A percentile compares a stretch with the other conserved stretches of the same genome.
Conservation (phyloP, 2,113 vertebrate genomes). For the Hippolais icterina region DNA sequence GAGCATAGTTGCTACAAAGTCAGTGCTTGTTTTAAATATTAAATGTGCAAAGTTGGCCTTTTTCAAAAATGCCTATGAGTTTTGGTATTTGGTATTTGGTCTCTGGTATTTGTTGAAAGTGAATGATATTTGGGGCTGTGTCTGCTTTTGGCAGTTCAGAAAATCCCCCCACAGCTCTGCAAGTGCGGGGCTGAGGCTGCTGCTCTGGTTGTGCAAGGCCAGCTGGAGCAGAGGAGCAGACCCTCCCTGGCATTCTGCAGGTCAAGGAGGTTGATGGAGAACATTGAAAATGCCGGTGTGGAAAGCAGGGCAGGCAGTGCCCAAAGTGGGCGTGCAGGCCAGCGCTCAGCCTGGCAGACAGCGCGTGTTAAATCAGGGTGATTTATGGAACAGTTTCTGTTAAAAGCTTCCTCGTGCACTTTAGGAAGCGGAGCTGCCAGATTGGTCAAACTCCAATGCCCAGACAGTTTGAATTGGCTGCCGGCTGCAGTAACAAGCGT, state of each 20-base stretch:
- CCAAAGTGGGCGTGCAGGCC: not conserved
- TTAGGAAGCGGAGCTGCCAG: not conserved
- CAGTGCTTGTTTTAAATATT: not conserved
- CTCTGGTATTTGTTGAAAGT: not conserved
- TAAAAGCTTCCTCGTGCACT: slow-evolving; percentile 45
- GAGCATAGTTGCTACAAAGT: not conserved
- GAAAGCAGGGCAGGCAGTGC: not conserved
- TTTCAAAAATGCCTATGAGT: not conserved
- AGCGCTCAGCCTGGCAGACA: not conserved
- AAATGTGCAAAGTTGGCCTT: not conserved
- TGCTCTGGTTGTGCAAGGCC: fast-evolving
- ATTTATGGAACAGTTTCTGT: slow-evolving; percentile 21
- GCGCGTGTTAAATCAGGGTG: not conserved
- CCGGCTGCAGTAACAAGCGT: not conserved
- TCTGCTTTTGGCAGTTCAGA: not conserved
- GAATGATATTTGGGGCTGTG: not conserved
- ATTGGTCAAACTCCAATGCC: slow-evolving; percentile 14
- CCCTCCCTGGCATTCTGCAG: not conserved
- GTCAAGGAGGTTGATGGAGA: fast-evolving
- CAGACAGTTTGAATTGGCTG: slow-evolving; percentile 32
- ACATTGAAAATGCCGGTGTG: fast-evolving
- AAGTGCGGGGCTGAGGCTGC: fast-evolving
- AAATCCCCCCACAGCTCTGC: not conserved
- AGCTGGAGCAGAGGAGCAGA: not conserved
- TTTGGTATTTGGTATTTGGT: not conserved